Conservation (phyloP, 2,113 vertebrate genomes). For the Castor canadensis region DNA sequence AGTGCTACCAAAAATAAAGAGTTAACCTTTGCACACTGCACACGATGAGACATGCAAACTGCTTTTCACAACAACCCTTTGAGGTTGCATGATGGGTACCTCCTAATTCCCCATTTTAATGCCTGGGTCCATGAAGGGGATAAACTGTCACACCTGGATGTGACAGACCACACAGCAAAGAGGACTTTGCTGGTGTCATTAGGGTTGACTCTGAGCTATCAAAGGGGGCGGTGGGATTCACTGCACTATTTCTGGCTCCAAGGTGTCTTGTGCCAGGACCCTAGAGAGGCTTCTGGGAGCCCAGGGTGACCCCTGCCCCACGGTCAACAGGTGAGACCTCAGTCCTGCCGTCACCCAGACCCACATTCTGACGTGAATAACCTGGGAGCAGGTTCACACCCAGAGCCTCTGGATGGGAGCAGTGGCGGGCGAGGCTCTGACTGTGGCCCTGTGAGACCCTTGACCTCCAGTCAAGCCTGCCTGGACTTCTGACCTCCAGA, state of each 20-base stretch:
- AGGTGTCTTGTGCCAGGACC: not conserved
- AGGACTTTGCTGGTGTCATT: not conserved
- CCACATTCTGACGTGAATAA: not conserved
- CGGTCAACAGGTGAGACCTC: not conserved
- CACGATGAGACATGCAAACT: fast-evolving
- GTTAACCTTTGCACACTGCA: not conserved
- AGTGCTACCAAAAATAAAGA: no score
- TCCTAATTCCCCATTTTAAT: not conserved
- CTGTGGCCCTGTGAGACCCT: not conserved
- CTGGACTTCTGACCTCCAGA: not conserved
- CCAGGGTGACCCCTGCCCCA: not conserved
- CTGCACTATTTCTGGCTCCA: not conserved
- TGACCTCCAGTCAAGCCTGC: not conserved
- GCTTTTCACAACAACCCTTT: no score
- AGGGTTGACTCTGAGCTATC: not conserved
- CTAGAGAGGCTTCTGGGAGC: not conserved
- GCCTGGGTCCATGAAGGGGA: not conserved
- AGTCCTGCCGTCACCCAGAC: not conserved
- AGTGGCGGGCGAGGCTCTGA: not conserved
- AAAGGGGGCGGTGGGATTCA: not conserved
- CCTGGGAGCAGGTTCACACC: not conserved
- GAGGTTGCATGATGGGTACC: fast-evolving
- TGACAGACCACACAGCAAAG: fast-evolving
- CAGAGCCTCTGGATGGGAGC: not conserved
- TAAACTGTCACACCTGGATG: not conserved